A percentile compares a stretch with the other conserved stretches of the same genome.
phyloP scores from a whole-genome alignment of 1,140 invertebrate genomes.

The Drosophila guanche region DNA sequence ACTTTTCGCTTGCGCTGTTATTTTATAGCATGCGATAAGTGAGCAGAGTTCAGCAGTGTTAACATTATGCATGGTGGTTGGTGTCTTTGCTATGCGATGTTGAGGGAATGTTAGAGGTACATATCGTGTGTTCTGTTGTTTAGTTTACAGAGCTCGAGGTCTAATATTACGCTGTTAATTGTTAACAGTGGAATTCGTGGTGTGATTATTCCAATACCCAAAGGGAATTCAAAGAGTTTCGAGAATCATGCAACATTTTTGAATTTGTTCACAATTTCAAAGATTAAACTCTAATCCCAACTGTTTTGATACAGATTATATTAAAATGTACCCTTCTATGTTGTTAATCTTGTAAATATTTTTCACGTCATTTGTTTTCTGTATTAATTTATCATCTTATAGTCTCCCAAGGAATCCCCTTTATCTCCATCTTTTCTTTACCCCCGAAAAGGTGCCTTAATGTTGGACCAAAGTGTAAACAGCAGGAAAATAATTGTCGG shows the following conservation, averaged over 20 bases:
- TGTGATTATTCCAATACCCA: no score
- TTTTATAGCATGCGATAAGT: conserved; percentile 55
- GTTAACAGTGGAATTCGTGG: no score
- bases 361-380: background rate
- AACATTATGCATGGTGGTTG: conserved; percentile 18
- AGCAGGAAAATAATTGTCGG: conserved; percentile 59
- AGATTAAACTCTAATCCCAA: no score
- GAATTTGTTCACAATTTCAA: no score
- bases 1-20: background rate
- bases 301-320: background rate
- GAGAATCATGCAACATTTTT: no score
- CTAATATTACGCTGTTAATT: background rate
- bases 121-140: no score
- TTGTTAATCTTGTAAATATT: conserved; percentile 21
- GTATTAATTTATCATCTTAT: conserved; percentile 33
- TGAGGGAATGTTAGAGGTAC: background rate
- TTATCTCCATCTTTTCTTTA: conserved; percentile 43
- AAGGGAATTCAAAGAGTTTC: no score
- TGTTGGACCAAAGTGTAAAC: conserved; percentile 51
- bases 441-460: conserved; percentile 35
- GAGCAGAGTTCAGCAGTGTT: background rate
- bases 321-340: no score
- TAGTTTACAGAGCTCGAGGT: background rate
- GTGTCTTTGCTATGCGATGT: conserved; percentile 30
- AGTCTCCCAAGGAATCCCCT: conserved; percentile 30